phyloP scores from a whole-genome alignment of 2,113 vertebrate genomes.

The Amphilophus citrinellus region DNA sequence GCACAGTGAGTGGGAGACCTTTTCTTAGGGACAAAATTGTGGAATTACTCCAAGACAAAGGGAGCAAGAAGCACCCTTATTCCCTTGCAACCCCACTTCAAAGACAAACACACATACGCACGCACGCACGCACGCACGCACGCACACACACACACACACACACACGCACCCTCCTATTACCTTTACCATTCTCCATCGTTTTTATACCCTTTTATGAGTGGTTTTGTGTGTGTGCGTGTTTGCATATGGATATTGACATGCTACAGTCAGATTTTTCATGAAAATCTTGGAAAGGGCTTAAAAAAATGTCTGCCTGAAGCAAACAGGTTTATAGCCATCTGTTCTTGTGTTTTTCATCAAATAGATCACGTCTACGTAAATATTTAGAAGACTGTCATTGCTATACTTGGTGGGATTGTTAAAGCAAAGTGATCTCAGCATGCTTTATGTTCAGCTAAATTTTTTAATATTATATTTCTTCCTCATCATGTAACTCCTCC shows the following conservation, averaged over 20 bases:
- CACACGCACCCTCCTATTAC: constrained; percentile 6
- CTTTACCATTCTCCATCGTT: constrained; percentile 8
- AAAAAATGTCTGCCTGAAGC: neutral
- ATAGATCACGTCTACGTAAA: neutral
- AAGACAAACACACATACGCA: neutral
- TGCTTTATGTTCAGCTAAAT: neutral
- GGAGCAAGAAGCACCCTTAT: constrained; percentile 45
- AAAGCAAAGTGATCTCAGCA: neutral
- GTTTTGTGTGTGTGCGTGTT: neutral
- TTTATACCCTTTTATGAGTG: constrained; percentile 1
- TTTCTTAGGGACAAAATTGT: constrained; percentile 75
- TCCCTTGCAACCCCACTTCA: neutral
- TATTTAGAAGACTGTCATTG: neutral
- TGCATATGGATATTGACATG: constrained; percentile 1
- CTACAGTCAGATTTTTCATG: neutral
- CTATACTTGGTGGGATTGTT: neutral
- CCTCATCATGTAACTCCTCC: neutral
- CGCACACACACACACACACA: neutral
- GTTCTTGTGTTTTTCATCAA: neutral
- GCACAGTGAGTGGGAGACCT: constrained; percentile 69
- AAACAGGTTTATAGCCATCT: constrained; percentile 6
- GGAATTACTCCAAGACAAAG: constrained; percentile 81
- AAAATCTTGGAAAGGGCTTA: constrained; percentile 1
- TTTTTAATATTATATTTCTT: neutral
- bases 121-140: neutral